Percentiles rank a stretch among this genome's conserved stretches.
These are phyloP conservation scores for Norana najaformis DNA, from an alignment of 2,888 invertebrate species.

Conservation along the genomic window DNA sequence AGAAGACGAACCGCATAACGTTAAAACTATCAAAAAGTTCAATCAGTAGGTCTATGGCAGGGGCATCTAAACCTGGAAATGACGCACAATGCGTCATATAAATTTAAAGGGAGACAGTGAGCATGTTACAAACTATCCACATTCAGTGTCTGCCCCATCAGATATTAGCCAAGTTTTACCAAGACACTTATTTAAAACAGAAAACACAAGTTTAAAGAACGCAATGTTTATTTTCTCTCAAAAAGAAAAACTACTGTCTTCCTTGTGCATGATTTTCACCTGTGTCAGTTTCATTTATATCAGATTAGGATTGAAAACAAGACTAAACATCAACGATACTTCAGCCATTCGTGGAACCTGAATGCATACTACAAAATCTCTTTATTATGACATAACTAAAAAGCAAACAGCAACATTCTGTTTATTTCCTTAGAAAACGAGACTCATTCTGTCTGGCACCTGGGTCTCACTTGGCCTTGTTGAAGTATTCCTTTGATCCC, in stretches of 20 bases:
- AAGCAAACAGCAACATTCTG: not conserved
- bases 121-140: too few species aligned
- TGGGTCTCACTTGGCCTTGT: slow-evolving; percentile 64
- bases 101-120: too few species aligned
- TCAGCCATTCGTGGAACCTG: not conserved
- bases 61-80: too few species aligned
- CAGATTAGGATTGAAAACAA: not conserved
- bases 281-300: not conserved
- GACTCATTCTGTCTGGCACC: not conserved
- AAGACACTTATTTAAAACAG: not conserved
- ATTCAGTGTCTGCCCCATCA: too few species aligned
- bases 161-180: not conserved
- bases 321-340: not conserved
- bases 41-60: too few species aligned
- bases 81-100: too few species aligned
- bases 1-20: too few species aligned
- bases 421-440: not conserved
- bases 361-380: not conserved
- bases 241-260: not conserved
- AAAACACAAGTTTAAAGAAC: not conserved
- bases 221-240: not conserved
- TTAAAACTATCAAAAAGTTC: too few species aligned
- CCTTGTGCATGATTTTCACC: not conserved
- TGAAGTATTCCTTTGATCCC: slow-evolving; percentile 85
- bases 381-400: not conserved